These are phyloP conservation scores for Acanthosepion esculentum DNA, from an alignment of 2,888 invertebrate species.

Conservation along the genomic window DNA sequence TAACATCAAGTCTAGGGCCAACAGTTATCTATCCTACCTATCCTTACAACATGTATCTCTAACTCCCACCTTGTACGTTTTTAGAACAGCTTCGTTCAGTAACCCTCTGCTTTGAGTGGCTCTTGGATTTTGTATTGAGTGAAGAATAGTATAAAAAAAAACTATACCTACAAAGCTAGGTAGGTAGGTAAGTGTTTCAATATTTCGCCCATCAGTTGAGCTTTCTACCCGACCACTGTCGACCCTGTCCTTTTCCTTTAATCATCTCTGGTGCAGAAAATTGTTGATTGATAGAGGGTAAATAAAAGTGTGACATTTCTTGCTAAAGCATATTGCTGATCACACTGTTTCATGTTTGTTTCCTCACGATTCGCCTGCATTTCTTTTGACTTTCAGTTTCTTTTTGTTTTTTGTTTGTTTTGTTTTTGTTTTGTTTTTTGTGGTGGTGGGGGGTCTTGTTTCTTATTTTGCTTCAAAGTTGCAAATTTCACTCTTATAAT, in stretches of 20 bases:
- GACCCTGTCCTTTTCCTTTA: not conserved
- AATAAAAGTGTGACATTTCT: not conserved
- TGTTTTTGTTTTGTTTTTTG: no score
- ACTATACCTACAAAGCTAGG: no score
- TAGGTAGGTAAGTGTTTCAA: not conserved
- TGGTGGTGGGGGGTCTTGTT: no score
- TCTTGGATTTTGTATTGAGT: no score
- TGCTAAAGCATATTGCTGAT: not conserved
- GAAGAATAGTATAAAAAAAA: no score
- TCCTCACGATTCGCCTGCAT: not conserved
- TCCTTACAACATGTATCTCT: no score
- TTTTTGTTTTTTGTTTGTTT: not conserved
- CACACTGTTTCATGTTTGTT: not conserved
- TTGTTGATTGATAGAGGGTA: slow-evolving; percentile 17
- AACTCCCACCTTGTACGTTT: no score
- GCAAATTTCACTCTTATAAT: not conserved
- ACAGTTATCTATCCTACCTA: no score
- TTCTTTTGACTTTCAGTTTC: not conserved
- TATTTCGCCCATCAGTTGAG: not conserved
- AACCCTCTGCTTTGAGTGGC: no score
- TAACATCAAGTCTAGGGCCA: no score
- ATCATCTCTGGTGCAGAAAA: not conserved
- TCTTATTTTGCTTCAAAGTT: not conserved
- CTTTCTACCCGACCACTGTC: not conserved
- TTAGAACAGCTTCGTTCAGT: no score